These are phyloP conservation scores for Microtus richardsoni DNA, from an alignment of 2,113 vertebrate genomes.

Conservation along the genomic window DNA sequence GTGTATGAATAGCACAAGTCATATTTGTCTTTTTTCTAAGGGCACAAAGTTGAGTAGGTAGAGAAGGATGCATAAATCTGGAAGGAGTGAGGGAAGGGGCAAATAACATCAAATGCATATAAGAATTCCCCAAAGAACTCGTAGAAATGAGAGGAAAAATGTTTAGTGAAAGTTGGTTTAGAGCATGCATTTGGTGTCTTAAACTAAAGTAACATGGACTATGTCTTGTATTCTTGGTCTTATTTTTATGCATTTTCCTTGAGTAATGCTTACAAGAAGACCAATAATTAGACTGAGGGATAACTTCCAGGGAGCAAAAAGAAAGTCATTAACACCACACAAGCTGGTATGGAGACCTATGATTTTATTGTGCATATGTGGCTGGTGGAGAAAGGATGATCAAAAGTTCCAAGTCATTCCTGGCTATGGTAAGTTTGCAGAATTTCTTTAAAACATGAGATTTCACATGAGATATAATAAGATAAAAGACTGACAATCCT, in stretches of 20 bases:
- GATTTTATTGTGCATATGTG: not conserved
- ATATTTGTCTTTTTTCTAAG: not conserved
- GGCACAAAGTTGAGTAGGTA: not conserved
- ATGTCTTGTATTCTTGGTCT: not conserved
- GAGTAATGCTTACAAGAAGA: not conserved
- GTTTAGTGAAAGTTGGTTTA: not conserved
- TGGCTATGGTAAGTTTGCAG: not conserved
- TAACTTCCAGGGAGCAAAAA: not conserved
- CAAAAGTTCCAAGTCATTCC: not conserved
- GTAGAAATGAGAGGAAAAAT: not conserved
- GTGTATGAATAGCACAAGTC: not conserved
- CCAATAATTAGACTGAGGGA: too few species aligned
- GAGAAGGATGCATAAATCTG: not conserved
- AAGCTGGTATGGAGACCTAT: not conserved
- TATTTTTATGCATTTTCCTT: not conserved
- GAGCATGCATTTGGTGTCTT: not conserved
- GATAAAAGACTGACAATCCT: not conserved
- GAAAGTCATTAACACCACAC: not conserved
- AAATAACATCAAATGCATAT: not conserved
- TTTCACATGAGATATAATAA: not conserved
- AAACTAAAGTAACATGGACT: not conserved
- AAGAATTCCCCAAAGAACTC: not conserved
- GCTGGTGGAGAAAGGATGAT: too few species aligned
- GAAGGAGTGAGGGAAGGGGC: not conserved
- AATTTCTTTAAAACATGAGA: not conserved